Evolutionary conservation across 2,888 invertebrate species (phyloP).

Genomic region (Pharmacophagus antenor): DNA sequence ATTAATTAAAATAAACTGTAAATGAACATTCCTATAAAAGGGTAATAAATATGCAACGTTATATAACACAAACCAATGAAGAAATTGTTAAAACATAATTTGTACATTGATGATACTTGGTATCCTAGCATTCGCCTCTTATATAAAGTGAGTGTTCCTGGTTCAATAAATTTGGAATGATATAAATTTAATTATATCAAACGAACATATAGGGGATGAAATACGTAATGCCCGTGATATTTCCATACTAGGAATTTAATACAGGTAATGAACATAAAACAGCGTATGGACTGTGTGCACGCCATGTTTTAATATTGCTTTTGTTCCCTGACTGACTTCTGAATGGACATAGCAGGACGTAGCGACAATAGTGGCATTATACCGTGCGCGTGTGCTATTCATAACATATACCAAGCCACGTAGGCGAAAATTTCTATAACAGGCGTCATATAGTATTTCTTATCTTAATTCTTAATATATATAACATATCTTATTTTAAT

Average conservation of each 20-base stretch:
- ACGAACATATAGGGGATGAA: not conserved
- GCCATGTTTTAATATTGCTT: constrained; percentile 16
- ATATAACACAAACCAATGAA: too few species aligned
- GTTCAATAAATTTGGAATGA: too few species aligned
- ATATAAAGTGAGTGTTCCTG: too few species aligned
- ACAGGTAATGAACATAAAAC: constrained; percentile 7
- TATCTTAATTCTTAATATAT: too few species aligned
- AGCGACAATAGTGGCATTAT: constrained; percentile 9
- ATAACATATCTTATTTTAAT: too few species aligned
- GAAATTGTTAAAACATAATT: too few species aligned
- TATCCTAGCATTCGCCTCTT: too few species aligned
- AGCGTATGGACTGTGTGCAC: constrained; percentile 2
- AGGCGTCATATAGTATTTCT: not conserved
- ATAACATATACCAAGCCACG: not conserved
- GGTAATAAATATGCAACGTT: too few species aligned
- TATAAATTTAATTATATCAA: too few species aligned
- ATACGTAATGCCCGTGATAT: not conserved
- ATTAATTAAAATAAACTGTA: too few species aligned
- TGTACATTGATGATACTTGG: too few species aligned
- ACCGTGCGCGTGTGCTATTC: constrained; percentile 1
- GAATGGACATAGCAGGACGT: constrained; percentile 9
- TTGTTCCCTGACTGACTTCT: constrained; percentile 18
- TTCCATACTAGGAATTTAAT: not conserved
- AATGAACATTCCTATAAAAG: too few species aligned
- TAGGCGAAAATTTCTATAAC: not conserved